Evolutionary conservation across 1,140 invertebrate genomes (phyloP).

Genomic region (Drosophila teissieri): DNA sequence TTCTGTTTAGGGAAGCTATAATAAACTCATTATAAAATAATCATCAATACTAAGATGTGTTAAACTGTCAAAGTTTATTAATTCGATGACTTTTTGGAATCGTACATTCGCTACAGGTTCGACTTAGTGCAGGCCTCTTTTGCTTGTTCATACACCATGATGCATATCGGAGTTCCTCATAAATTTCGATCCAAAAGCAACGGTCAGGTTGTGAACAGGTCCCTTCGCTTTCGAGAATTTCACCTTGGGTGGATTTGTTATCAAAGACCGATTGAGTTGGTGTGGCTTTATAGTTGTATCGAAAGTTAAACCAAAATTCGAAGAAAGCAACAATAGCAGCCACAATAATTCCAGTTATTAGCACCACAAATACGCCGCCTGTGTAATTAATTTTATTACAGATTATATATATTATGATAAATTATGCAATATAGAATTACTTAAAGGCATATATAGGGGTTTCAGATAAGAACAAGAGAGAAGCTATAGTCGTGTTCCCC

Average conservation of each 20-base stretch:
- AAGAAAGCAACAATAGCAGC: constrained; percentile 95
- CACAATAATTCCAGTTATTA: constrained; percentile 94
- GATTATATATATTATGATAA: too few relatives aligned
- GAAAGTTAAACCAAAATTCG: constrained; percentile 97
- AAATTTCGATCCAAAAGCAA: constrained; percentile 88
- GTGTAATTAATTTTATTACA: constrained; percentile 4
- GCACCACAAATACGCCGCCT: constrained; percentile 98
- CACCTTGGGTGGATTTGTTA: constrained; percentile 85
- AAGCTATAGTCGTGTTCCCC: too few relatives aligned
- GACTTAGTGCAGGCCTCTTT: constrained; percentile 90
- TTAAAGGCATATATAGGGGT: too few relatives aligned
- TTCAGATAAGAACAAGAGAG: too few relatives aligned
- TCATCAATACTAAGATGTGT: too few relatives aligned
- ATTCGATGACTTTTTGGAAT: background rate
- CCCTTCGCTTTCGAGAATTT: constrained; percentile 1
- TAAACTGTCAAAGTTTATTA: background rate
- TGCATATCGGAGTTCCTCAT: constrained; percentile 95
- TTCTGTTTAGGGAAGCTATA: too few relatives aligned
- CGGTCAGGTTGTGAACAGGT: constrained; percentile 85
- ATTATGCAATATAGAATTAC: too few relatives aligned
- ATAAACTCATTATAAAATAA: too few relatives aligned
- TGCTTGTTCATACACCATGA: constrained; percentile 92
- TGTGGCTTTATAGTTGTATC: constrained; percentile 65
- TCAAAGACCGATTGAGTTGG: background rate
- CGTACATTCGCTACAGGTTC: constrained; percentile 88